Base-by-base conservation (phyloP, 2,797 vertebrate genomes). In the Pipistrellus nathusii region DNA sequence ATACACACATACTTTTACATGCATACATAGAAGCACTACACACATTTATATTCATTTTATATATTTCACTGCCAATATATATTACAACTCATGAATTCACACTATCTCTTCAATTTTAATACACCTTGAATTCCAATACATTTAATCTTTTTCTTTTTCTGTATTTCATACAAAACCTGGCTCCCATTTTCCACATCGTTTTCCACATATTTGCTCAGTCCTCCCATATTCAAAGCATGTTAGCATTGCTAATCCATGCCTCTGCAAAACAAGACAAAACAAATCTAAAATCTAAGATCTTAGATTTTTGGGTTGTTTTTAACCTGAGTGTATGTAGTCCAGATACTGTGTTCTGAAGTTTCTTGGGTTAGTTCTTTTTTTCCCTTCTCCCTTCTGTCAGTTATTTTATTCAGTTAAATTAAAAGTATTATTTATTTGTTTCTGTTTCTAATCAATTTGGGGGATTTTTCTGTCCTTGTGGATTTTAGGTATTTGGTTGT, bases 321-420 rank as follows among this genome's bases (percentile, higher is more conserved):
- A 72, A 86, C 30, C 20, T 59, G 71, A 90, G 23, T 10, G 10
- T 15, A 18, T 44, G n/a, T 23, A 75, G n/a, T 87, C 14, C 32
- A 73, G 66, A 77, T 89, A 68, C 32, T 80, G 14, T 53, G 30
- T 78, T 69, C 9, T 59, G 23, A 41, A 92, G 51, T 94, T 86
- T 77, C 41, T 80, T 59, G 48, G 21, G 5, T 76, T 88, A 53
- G 30, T 64, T 77, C 20, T 86, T 85, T 80, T 32, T 75, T 41
- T 6, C 15, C 51, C 4, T 4, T n/a, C 12, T 7, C 4, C 13
- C 1, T 75, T 80, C 46, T 72, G 18, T 83, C 66, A 6, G 17
- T 88, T 88, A 59, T 90, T 66, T 93, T 88, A 85, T 85, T 66
- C 38, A 75, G 85, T 91, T 91, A 57, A 93, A 76, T 89, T 85